phyloP scores from a whole-genome alignment of 2,113 vertebrate genomes.

The Anolis carolinensis region DNA sequence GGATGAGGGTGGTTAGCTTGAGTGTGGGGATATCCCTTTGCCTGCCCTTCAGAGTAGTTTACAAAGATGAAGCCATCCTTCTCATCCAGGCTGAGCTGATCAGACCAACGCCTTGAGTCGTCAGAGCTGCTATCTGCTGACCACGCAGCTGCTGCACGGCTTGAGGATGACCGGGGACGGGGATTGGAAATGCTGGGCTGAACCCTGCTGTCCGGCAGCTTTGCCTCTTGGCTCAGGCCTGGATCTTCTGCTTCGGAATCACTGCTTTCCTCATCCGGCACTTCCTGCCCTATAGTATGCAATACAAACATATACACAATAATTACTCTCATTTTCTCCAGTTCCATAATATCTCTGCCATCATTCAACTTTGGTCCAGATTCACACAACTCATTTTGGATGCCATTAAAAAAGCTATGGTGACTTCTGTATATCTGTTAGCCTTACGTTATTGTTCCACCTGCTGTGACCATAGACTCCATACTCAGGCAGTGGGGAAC shows the following conservation, averaged over 20 bases:
- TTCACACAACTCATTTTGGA: not conserved
- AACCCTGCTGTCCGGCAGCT: constrained; percentile 72
- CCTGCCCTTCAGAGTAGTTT: constrained; percentile 93
- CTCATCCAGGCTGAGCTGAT: constrained; percentile 95
- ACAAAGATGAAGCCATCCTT: constrained; percentile 98
- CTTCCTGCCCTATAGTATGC: constrained; percentile 81
- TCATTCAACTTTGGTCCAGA: not conserved
- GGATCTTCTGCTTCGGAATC: constrained; percentile 93
- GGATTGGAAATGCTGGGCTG: constrained; percentile 83
- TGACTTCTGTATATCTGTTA: not conserved
- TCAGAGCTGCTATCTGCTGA: constrained; percentile 89
- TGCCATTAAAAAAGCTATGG: too few relatives aligned
- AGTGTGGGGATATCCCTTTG: constrained; percentile 73
- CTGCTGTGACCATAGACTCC: not conserved
- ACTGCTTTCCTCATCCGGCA: constrained; percentile 94
- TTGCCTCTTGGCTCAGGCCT: constrained; percentile 80
- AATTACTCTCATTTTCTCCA: not conserved
- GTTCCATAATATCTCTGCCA: not conserved
- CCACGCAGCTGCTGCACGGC: constrained; percentile 77
- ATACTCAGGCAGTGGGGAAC: not conserved
- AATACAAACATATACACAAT: not conserved
- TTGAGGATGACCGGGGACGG: constrained; percentile 80
- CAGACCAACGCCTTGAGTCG: constrained; percentile 94
- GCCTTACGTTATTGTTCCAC: not conserved
- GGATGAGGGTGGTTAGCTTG: constrained; percentile 71